A percentile compares a stretch with the other conserved stretches of the same genome.
Evolutionary conservation across 2,888 invertebrate species (phyloP).

Genomic region (Phengaris arion): DNA sequence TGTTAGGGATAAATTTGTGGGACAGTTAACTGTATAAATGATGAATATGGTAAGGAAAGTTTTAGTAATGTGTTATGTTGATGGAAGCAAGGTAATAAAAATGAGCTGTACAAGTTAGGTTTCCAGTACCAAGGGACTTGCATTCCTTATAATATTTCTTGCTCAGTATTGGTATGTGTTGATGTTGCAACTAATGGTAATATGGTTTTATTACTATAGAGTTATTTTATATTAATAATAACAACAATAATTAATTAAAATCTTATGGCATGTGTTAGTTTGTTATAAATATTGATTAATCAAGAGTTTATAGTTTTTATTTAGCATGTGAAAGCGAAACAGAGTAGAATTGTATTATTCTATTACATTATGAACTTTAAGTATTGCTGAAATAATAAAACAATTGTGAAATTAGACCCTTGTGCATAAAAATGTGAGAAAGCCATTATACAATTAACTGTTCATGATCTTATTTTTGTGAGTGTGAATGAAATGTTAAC

Average conservation of each 20-base stretch:
- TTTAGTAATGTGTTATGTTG: constrained; percentile 12
- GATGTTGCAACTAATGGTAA: not conserved
- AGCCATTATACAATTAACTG: constrained; percentile 11
- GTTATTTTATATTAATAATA: no score
- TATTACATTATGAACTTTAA: no score
- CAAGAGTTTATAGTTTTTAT: no score
- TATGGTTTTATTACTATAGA: no score
- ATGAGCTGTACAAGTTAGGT: not conserved
- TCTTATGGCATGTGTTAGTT: no score
- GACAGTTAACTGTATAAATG: constrained; percentile 30
- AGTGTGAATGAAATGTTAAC: not conserved
- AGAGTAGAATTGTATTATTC: no score
- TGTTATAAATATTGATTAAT: no score
- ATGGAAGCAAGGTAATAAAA: constrained; percentile 5
- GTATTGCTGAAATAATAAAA: not conserved
- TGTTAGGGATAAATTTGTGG: constrained; percentile 35
- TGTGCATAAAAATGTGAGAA: not conserved
- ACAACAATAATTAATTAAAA: no score
- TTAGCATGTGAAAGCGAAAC: no score
- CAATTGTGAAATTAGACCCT: not conserved
- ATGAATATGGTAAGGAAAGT: constrained; percentile 18
- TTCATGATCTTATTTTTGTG: constrained; percentile 8
- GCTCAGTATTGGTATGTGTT: not conserved
- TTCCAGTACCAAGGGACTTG: not conserved
- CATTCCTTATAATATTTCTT: no score